A percentile compares a stretch with the other conserved stretches of the same genome.
Evolutionary conservation across 2,113 vertebrate species (phyloP).

Genomic region (Physeter macrocephalus): DNA sequence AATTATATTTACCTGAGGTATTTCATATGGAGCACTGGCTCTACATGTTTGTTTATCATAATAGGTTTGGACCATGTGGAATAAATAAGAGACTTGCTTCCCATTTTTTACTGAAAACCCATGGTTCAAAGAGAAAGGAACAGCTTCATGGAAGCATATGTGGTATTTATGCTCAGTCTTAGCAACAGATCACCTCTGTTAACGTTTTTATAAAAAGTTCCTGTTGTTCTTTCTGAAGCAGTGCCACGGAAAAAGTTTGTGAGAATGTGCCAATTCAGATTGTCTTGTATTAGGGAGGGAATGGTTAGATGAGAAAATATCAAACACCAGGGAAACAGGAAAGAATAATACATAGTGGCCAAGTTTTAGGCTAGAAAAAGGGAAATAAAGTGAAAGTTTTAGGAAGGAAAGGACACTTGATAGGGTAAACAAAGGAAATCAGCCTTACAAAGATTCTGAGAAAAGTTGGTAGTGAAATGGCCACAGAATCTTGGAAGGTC

Average conservation of each 20-base stretch:
- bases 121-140: not conserved
- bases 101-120: not conserved
- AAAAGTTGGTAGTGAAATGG: not conserved
- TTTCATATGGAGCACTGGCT: not conserved
- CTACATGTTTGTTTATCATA: not conserved
- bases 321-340: not conserved
- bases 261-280: not conserved
- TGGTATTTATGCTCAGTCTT: not conserved
- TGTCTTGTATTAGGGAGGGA: not conserved
- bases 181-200: not conserved
- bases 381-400: not conserved
- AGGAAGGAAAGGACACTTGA: not conserved
- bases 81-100: not conserved
- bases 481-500: not conserved
- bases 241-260: not conserved
- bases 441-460: not conserved
- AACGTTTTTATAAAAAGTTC: not conserved
- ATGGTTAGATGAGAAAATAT: not conserved
- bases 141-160: not conserved
- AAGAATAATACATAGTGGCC: not conserved
- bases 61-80: not conserved
- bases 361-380: not conserved
- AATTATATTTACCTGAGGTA: not conserved
- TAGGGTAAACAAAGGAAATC: slow-evolving; percentile 11
- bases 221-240: not conserved